Percentiles rank a stretch among this genome's conserved stretches.
Evolutionary conservation across 2,797 vertebrate species (phyloP).

Genomic region (Orestias chungarensis): DNA sequence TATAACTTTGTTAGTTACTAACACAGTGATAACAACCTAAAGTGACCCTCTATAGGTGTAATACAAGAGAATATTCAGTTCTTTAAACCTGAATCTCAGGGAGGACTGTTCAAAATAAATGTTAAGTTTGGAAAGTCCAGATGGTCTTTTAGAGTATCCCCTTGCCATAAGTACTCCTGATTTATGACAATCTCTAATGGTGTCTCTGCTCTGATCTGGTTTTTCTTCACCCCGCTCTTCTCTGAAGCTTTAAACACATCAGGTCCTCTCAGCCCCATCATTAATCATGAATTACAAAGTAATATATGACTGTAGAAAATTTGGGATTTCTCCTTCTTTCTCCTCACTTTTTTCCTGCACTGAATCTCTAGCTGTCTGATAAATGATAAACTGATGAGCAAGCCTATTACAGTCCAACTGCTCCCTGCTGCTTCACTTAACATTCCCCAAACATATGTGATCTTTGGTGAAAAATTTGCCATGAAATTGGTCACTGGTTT

Average conservation of each 20-base stretch:
- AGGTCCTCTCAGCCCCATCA: constrained; percentile 87
- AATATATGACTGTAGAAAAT: constrained; percentile 87
- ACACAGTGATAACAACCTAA: constrained; percentile 34
- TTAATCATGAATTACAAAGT: constrained; percentile 98
- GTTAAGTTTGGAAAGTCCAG: constrained; percentile 94
- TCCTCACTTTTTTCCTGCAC: constrained; percentile 34
- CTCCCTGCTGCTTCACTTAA: constrained; percentile 86
- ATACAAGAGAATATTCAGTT: constrained; percentile 47
- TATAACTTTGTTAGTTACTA: too few species aligned
- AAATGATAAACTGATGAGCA: constrained; percentile 88
- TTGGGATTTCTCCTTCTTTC: constrained; percentile 79
- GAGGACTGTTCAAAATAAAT: constrained; percentile 87
- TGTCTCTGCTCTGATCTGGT: constrained; percentile 94
- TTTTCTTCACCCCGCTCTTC: constrained; percentile 89
- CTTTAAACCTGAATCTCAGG: constrained; percentile 74
- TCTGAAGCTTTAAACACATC: constrained; percentile 95
- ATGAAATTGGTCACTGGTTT: constrained; percentile 78
- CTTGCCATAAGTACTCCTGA: constrained; percentile 90
- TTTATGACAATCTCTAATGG: constrained; percentile 97
- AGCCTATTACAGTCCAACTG: constrained; percentile 91
- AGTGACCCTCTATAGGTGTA: constrained; percentile 28
- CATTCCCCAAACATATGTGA: constrained; percentile 83
- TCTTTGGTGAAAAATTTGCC: constrained; percentile 76
- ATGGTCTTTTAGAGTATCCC: constrained; percentile 92
- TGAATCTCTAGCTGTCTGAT: constrained; percentile 86